Conservation (phyloP, 2,113 vertebrate species). For the Psittacara wagleri region DNA sequence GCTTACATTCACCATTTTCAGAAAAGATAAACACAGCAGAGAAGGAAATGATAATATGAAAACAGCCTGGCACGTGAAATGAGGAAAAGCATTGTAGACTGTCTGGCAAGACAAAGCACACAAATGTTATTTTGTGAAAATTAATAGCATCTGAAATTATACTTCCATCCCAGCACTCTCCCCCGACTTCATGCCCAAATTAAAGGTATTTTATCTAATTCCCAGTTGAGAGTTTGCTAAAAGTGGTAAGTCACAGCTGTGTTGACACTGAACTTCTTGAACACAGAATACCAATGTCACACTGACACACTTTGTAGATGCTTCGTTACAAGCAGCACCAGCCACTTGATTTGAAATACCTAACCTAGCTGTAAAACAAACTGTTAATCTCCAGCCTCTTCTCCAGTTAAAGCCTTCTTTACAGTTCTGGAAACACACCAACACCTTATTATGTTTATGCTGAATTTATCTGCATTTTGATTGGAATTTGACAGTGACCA, state of each 20-base stretch:
- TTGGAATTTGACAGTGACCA: slow-evolving; percentile 40
- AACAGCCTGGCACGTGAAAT: slow-evolving; percentile 57
- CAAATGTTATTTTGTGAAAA: slow-evolving; percentile 62
- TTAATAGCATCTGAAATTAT: slow-evolving; percentile 64
- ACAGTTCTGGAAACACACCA: slow-evolving; percentile 57
- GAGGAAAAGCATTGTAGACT: slow-evolving; percentile 46
- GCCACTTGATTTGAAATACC: slow-evolving; percentile 63
- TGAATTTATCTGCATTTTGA: slow-evolving; percentile 51
- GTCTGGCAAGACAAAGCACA: slow-evolving; percentile 58
- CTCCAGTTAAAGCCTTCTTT: slow-evolving; percentile 29
- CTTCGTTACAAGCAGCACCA: slow-evolving; percentile 61
- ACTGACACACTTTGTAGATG: slow-evolving; percentile 47
- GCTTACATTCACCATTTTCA: slow-evolving; percentile 68
- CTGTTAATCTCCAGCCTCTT: slow-evolving; percentile 55
- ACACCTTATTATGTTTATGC: slow-evolving; percentile 40
- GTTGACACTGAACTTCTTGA: slow-evolving; percentile 61
- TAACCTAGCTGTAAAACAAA: slow-evolving; percentile 56
- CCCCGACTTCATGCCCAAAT: slow-evolving; percentile 3
- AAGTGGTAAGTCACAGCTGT: slow-evolving; percentile 69
- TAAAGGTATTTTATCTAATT: slow-evolving; percentile 72
- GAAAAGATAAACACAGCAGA: slow-evolving; percentile 70
- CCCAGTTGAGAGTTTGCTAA: slow-evolving; percentile 54
- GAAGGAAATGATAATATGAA: slow-evolving; percentile 69
- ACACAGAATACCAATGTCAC: slow-evolving; percentile 28
- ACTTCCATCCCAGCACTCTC: not conserved